A percentile compares a stretch with the other conserved stretches of the same genome.
These are phyloP conservation scores for Caenorhabditis wallacei DNA, from an alignment of 2,888 invertebrate genomes.

Conservation along the genomic window DNA sequence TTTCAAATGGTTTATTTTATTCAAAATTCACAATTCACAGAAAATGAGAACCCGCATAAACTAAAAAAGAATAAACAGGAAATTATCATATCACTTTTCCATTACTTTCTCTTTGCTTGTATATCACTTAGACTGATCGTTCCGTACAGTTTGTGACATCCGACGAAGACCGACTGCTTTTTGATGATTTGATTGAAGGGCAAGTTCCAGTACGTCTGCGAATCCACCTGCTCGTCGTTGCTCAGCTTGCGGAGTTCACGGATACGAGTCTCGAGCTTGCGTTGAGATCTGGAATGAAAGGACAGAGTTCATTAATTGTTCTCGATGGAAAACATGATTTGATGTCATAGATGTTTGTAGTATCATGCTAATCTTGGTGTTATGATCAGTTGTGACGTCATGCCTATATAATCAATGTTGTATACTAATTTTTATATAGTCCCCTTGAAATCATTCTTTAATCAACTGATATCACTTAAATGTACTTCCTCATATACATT, in stretches of 20 bases:
- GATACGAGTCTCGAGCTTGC: constrained; percentile 70
- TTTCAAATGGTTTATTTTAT: constrained; percentile 28
- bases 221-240: constrained; percentile 67
- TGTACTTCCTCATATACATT: too few species aligned
- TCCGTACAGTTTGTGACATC: constrained; percentile 74
- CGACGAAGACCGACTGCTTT: constrained; percentile 69
- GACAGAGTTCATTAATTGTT: too few species aligned
- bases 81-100: constrained; percentile 10
- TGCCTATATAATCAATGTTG: too few species aligned
- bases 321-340: too few species aligned
- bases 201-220: constrained; percentile 72
- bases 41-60: constrained; percentile 58
- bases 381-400: too few species aligned
- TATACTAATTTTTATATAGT: too few species aligned
- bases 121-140: constrained; percentile 69
- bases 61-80: constrained; percentile 35
- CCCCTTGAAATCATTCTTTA: too few species aligned
- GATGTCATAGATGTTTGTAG: too few species aligned
- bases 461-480: too few species aligned
- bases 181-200: constrained; percentile 75
- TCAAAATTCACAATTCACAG: constrained; percentile 17
- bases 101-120: constrained; percentile 44
- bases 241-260: constrained; percentile 62
- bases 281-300: constrained; percentile 66
- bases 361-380: too few species aligned